Evolutionary conservation across 2,888 invertebrate genomes (phyloP).

Genomic region (Apeira syringaria): DNA sequence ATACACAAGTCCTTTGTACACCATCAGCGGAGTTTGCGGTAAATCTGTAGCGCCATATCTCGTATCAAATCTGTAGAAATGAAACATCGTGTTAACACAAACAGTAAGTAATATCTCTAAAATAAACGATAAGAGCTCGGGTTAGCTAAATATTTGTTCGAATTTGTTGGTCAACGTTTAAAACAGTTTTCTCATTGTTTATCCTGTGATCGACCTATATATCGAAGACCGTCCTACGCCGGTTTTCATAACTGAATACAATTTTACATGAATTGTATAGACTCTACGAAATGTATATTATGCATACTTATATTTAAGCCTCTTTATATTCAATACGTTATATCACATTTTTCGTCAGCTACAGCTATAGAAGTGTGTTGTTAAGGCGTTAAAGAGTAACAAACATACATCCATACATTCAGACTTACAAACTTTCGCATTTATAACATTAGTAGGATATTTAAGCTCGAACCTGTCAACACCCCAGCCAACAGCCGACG

Average conservation of each 20-base stretch:
- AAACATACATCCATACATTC: no score
- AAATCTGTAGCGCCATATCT: constrained; percentile 41
- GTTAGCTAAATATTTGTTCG: constrained; percentile 8
- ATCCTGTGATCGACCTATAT: no score
- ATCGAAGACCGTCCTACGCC: no score
- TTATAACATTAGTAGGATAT: no score
- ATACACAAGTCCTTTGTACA: constrained; percentile 49
- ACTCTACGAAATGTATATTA: no score
- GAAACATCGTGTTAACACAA: constrained; percentile 8
- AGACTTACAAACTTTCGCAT: no score
- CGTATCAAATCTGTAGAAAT: constrained; percentile 49
- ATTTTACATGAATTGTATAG: no score
- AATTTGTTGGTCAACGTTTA: constrained; percentile 7
- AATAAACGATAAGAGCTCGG: constrained; percentile 2
- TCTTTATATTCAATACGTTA: no score
- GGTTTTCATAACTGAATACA: no score
- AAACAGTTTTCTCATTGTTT: constrained; percentile 9
- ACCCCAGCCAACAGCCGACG: constrained; percentile 66
- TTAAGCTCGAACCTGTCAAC: constrained; percentile 53
- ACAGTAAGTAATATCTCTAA: constrained; percentile 8
- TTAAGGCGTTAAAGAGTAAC: not conserved
- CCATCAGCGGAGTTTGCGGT: constrained; percentile 45
- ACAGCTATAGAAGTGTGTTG: no score
- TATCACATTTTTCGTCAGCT: no score
- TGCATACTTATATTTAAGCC: no score